Evolutionary conservation across 2,888 invertebrate species (phyloP).

Genomic region (Anthrax anthrax): DNA sequence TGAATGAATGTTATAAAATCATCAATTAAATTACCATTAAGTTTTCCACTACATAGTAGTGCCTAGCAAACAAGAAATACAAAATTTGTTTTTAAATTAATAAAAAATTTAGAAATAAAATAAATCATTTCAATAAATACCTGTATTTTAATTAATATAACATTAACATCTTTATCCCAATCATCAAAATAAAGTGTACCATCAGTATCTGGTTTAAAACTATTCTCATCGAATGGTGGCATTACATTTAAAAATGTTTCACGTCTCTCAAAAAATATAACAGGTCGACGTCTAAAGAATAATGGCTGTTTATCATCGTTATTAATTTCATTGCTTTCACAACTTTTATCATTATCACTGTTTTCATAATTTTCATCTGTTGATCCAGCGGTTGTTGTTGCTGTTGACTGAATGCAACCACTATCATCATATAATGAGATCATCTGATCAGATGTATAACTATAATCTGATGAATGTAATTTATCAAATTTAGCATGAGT

Average conservation of each 20-base stretch:
- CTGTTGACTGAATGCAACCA: background rate
- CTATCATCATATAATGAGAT: background rate
- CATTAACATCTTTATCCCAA: conserved; percentile 7
- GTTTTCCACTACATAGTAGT: conserved; percentile 40
- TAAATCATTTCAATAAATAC: background rate
- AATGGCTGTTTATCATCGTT: background rate
- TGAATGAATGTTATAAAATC: conserved; percentile 49
- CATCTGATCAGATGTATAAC: background rate
- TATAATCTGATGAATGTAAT: background rate
- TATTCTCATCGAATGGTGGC: conserved; percentile 4
- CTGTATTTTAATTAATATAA: conserved; percentile 11
- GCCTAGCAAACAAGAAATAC: conserved; percentile 30
- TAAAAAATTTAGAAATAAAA: background rate
- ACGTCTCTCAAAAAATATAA: conserved; percentile 10
- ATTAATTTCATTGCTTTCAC: background rate
- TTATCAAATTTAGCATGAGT: conserved; percentile 5
- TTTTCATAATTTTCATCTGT: background rate
- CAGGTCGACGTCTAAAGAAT: conserved; percentile 2
- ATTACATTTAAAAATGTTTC: conserved; percentile 10
- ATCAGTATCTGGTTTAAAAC: conserved; percentile 6
- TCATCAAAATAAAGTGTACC: conserved; percentile 7
- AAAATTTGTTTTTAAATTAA: background rate
- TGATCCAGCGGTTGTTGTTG: no score
- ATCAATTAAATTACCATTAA: conserved; percentile 40
- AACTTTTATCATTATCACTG: background rate